Evolutionary conservation across 2,113 vertebrate species (phyloP).

Genomic region (Halichoerus grypus): DNA sequence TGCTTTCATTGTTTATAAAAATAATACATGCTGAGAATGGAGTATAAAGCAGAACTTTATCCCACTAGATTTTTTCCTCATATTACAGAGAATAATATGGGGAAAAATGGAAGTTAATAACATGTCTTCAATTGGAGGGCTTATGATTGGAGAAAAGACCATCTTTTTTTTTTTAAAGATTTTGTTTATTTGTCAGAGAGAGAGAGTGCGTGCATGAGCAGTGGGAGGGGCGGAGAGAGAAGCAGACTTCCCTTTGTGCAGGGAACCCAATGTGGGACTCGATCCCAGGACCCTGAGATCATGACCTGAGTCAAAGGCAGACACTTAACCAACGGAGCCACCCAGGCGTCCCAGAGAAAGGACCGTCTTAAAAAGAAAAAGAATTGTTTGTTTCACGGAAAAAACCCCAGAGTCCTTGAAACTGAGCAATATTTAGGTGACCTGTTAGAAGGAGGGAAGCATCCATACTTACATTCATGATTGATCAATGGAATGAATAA

Average conservation of each 20-base stretch:
- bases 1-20: slow-evolving; percentile 51
- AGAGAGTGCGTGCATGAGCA: no score
- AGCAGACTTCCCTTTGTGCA: not conserved
- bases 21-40: slow-evolving; percentile 9
- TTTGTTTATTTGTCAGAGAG: not conserved
- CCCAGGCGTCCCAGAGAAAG: not conserved
- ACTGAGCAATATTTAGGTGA: not conserved
- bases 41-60: not conserved
- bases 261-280: not conserved
- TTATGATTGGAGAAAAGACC: slow-evolving; percentile 1
- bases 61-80: not conserved
- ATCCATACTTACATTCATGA: not conserved
- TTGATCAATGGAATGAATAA: not conserved
- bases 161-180: not conserved
- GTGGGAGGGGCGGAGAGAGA: not conserved
- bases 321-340: not conserved
- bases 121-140: not conserved
- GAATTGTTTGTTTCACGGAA: not conserved
- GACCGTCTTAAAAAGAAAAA: not conserved
- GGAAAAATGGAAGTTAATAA: not conserved
- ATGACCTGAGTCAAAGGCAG: not conserved
- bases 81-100: slow-evolving; percentile 16
- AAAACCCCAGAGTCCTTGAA: not conserved
- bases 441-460: not conserved
- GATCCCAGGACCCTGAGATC: not conserved